Base-by-base conservation (phyloP, 1,140 invertebrate genomes). In the Potamilus streckersoni region DNA sequence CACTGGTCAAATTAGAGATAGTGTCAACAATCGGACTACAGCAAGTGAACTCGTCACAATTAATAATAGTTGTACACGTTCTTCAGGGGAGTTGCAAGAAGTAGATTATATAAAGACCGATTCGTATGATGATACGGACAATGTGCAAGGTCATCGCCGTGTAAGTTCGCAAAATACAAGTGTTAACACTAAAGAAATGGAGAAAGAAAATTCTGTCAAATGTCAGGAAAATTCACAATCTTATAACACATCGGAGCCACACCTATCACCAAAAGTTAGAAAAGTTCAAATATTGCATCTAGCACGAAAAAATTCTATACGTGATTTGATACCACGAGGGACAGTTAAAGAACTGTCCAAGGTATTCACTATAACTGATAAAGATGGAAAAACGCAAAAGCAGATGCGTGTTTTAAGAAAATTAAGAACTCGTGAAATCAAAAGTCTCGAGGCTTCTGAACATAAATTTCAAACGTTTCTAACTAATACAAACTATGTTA, bases 321-420 rank as follows among this genome's bases (percentile, higher is more conserved):
- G 74, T 55, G 56, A 14, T 65, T 71, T 67, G n/a, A 49, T 76
- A 56, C 71, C 71, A 61, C 68, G 13, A 17, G 74, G 74, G 20
- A 71, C 64, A 56, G 74, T 76, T 13, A 64, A 76, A 23, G 69
- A 76, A 61, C 23, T 76, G 12, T 76, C 74, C 2, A 63, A 49
- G 19, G 27, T 76, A 61, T 76, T 76, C 61, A 59, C 67, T 62
- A 69, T 70, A 57, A 76, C 55, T 14, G 8, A 19, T 12, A 27
- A 12, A 49, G 13, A 19, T 11, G 20, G 13, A 12, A 57, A 13
- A 6, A 65, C 15, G 17, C 17, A 15, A 20, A 61, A 31, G 57
- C 19, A 17, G 56, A n/a, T 16, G 38, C 62, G 19, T 15, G 15
- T 19, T 19, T n/a, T 55, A 49, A 14, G 19, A 49, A 27, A 17